Base-by-base conservation (phyloP, 2,888 invertebrate species). In the Drosophila ochracea region DNA sequence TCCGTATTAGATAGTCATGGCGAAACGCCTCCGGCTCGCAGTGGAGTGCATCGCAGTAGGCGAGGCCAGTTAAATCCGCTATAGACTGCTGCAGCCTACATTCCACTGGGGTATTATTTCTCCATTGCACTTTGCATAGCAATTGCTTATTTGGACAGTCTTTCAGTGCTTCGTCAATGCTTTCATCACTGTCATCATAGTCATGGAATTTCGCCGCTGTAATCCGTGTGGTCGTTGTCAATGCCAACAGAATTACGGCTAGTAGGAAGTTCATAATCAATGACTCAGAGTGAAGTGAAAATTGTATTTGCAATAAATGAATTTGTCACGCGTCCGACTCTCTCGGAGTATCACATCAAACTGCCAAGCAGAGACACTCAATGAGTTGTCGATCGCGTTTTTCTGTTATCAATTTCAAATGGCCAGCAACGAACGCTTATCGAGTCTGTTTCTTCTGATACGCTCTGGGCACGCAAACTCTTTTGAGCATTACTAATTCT, bases 11-110 rank as follows among this genome's bases (percentile, higher is more conserved):
- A 4, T 85, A 85, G 37, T 85, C 82, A n/a, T 85, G 85, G 10
- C 11, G 11, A 25, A 86, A 86, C 19, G 30, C 25, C 35, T 91
- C 91, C 49, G 91, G 79, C 13, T 84, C 72, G 31, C 85, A 86
- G 62, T 77, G 66, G 54, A 65, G 52, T 1, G 62, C 50, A 31
- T 73, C 53, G 57, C 84, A 85, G 16, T 68, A 86, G 13, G 63
- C 62, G 9, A 77, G 13, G 0, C 41, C 52, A 0, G 13, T 11
- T 31, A 19, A 33, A 0, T 31, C n/a, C 21, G 16, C n/a, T 13
- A 19, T 28, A 13, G 11, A 21, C 2, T 31, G 35, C 25, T 28
- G 33, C 7, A 39, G 25, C 25, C 25, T 11, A 25, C 77, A 77
- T 0, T n/a, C 28, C 16, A 21, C 62, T 7, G 65, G 62, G 0